phyloP scores from a whole-genome alignment of 1,140 invertebrate species.

The Wiebesia pumilae region DNA sequence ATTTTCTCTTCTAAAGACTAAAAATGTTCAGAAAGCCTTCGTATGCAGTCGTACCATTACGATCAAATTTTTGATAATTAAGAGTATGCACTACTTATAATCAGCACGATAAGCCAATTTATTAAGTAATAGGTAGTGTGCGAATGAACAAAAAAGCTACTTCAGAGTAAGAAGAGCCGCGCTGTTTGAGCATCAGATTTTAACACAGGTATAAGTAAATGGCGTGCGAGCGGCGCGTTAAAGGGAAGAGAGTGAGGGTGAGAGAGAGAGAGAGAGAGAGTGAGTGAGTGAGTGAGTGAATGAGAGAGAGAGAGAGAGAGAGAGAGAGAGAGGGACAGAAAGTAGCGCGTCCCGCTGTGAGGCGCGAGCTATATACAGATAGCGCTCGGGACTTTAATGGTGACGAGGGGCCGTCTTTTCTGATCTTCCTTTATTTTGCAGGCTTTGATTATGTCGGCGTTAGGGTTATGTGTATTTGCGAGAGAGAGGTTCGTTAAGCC shows the following conservation, averaged over 20 bases:
- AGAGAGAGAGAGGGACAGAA: not conserved
- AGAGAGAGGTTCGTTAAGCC: constrained; percentile 20
- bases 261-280: not conserved
- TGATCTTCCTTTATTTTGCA: constrained; percentile 46
- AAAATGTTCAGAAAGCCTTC: no score
- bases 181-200: not conserved
- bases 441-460: constrained; percentile 40
- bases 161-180: constrained; percentile 22
- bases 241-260: not conserved
- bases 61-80: no score
- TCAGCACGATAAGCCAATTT: not conserved
- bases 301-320: not conserved
- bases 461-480: not conserved
- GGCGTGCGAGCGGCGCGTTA: not conserved
- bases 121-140: not conserved
- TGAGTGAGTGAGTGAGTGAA: not conserved
- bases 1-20: no score
- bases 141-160: not conserved
- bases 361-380: not conserved
- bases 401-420: constrained; percentile 45
- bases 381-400: constrained; percentile 14
- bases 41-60: no score
- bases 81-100: not conserved
- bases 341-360: constrained; percentile 27
- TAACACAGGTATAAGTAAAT: not conserved